Evolutionary conservation across 2,888 invertebrate species (phyloP), one percentile per base, ranked within the genome.

Genomic region (Helleia helle): DNA sequence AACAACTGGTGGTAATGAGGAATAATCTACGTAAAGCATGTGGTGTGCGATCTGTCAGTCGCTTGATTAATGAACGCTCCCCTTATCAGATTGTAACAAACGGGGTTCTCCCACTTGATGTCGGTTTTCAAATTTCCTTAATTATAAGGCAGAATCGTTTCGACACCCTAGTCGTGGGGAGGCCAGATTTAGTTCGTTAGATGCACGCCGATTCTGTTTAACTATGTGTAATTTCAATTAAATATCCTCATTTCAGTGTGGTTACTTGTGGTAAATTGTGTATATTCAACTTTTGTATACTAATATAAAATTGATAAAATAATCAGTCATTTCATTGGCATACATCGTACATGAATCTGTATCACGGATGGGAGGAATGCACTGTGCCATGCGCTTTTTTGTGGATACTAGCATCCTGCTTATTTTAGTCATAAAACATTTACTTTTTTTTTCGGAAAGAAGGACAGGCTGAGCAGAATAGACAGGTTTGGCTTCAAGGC

Each of bases 71-170:
- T 75, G 77, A 64, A 61, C 60, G 57, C 58, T 48, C 55, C 42
- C 51, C 53, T 54, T 57, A 60, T 61, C 61, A 57, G 63, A 62
- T 62, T 54, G 56, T 55, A 55, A 54, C 58, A 49, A 55, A 50
- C 54, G 51, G 54, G 56, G 54, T 52, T 56, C 45, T 47, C 50
- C 42, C 48, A 55, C 54, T 58, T 55, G 55, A 56, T 51, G 59
- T 55, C 66, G 74, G 72, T 74, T 76, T 79, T 77, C 72, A 74
- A 79, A 79, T 76, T 77, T 74, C 71, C 77, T 71, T 77, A 79
- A 79, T 79, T 76, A 77, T 71, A 71, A 68, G 62, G 62, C 65
- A 57, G 61, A 64, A 67, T 65, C 65, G 63, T 59, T 68, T 64
- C 59, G 65, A 62, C 67, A 61, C 65, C 68, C 62, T 53, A 51